A percentile compares a stretch with the other conserved stretches of the same genome.
These are phyloP conservation scores for Oreotrochilus melanogaster DNA, from an alignment of 2,113 vertebrate species.

Conservation along the genomic window DNA sequence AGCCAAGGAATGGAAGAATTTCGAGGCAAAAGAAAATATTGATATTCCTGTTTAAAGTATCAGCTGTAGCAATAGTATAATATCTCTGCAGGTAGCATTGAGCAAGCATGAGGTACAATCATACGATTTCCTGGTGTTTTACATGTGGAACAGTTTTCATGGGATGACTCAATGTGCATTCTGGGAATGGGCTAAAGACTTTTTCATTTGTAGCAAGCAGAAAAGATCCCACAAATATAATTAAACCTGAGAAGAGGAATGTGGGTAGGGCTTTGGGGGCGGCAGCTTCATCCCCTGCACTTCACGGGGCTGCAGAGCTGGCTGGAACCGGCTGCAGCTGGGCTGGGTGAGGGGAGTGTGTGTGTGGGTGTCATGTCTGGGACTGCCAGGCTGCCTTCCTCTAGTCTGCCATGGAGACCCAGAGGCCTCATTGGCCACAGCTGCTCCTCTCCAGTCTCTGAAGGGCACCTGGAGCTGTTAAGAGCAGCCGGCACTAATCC, in stretches of 20 bases:
- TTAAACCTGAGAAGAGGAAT: not conserved
- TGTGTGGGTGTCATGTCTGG: accelerated
- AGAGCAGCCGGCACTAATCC: not conserved
- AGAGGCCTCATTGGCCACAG: no score
- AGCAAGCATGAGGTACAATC: not conserved
- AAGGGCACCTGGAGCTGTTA: not conserved
- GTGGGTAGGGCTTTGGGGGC: not conserved
- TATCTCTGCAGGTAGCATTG: not conserved
- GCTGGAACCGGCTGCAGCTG: not conserved
- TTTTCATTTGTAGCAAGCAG: not conserved
- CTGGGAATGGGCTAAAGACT: not conserved
- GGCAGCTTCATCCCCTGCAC: not conserved
- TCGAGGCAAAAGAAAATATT: not conserved
- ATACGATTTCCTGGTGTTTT: not conserved
- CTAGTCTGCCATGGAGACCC: not conserved
- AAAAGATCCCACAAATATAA: not conserved
- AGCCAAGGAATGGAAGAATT: not conserved
- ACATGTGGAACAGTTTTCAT: accelerated
- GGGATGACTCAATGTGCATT: not conserved
- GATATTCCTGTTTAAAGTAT: not conserved
- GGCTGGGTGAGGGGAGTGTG: not conserved
- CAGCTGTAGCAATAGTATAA: not conserved
- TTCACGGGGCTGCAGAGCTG: not conserved
- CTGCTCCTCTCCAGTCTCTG: not conserved
- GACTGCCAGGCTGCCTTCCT: not conserved